A percentile compares a stretch with the other conserved stretches of the same genome.
Evolutionary conservation across 2,797 vertebrate genomes (phyloP).

Genomic region (Dromococcyx pavoninus): DNA sequence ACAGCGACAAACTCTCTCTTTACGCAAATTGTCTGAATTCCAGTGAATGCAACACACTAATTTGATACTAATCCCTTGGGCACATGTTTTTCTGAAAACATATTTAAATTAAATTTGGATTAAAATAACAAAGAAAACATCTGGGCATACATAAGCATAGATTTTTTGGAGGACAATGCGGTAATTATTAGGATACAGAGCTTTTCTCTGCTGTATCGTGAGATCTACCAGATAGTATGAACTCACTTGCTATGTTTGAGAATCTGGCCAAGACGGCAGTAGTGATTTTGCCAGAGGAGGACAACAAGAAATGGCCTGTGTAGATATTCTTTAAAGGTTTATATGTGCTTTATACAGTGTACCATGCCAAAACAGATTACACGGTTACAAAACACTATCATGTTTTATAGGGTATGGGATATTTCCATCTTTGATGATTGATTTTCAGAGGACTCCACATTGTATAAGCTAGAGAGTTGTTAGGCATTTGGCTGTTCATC

Average conservation of each 20-base stretch:
- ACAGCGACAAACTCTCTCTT: background rate
- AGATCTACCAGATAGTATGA: background rate
- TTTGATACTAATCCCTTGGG: background rate
- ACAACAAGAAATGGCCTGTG: background rate
- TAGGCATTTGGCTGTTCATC: background rate
- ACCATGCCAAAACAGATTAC: background rate
- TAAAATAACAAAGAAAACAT: background rate
- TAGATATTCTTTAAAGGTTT: background rate
- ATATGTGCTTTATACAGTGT: background rate
- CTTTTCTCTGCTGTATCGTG: background rate
- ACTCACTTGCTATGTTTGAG: background rate
- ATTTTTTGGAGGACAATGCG: background rate
- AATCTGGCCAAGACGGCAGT: background rate
- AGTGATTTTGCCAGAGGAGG: background rate
- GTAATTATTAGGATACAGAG: background rate
- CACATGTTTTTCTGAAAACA: background rate
- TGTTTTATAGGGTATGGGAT: background rate
- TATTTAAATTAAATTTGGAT: background rate
- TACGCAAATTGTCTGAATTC: background rate
- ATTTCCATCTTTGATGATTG: background rate
- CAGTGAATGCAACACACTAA: background rate
- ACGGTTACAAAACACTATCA: background rate
- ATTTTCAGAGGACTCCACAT: background rate
- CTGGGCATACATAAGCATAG: background rate
- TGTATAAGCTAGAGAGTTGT: background rate